Evolutionary conservation across 1,140 invertebrate species (phyloP), one percentile per base, ranked within the genome.

Genomic region (Drosophila bifasciata): DNA sequence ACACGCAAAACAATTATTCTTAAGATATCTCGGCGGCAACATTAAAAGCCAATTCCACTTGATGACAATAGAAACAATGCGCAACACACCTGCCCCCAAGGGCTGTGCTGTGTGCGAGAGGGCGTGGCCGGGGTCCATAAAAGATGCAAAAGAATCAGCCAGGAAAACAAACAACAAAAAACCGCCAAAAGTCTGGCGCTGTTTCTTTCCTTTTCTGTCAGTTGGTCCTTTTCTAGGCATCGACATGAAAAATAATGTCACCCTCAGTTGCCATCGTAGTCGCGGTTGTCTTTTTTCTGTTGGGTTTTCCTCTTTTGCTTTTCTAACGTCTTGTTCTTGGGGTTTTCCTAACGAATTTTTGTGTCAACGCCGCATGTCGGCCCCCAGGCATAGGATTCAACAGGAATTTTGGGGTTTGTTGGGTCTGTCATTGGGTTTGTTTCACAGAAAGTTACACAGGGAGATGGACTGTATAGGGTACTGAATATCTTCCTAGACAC

Each of bases 1-100:
- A 91, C 85, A 91, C 79, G 85, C 89, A 89, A 91, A 91, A 91
- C 89, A 91, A 91, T 91, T 91, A 91, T 91, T 91, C 90, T 91
- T 91, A 91, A 91, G 81, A 85, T 91, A 91, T 91, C 90, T 91
- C 90, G 74, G 68, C 83, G 89, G 90, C 90, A 91, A 90, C 90
- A 91, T 91, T 91, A 91, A 91, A 91, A 91, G 88, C 90, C 90
- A 91, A 91, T 91, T 91, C 88, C 80, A 83, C 72, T 80, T 91
- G 90, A 91, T 91, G 89, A 91, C 89, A 91, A 91, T 89, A 90
- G 84, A 84, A 89, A 88, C 79, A 88, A 88, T 76, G 68, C 84
- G 85, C 71, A 61, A 64, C 68, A 88, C 81, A 86, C 81, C 77
- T 81, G 81, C 68, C 81, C 81, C 79, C 60, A 40, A 49, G 77